Base-by-base conservation (phyloP, 2,113 vertebrate genomes). In the Eulemur macaco region DNA sequence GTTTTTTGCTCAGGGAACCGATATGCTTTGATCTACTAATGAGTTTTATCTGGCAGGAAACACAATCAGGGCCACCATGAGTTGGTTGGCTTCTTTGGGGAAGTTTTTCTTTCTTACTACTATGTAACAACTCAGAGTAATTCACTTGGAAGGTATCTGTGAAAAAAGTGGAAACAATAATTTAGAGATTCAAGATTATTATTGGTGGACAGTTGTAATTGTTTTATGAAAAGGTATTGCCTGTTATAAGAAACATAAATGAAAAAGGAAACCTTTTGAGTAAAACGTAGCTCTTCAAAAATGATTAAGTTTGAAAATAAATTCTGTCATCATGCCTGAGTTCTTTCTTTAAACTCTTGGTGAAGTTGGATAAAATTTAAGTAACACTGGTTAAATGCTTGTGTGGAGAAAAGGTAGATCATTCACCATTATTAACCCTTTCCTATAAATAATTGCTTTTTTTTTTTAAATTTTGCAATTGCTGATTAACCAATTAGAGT, bases 301-400 rank as follows among this genome's bases (percentile, higher is more conserved):
- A n/a, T 69, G 29, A 76, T 63, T 69, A 76, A 45, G 11, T 42
- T 89, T 78, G 58, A 60, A 23, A 60, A 60, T 60, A 60, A 60
- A 60, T 60, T 60, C 23, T 8, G 18, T 54, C 52, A 18, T 25
- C 23, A 21, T 97, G 52, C 23, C 31, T 54, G 63, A 74, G 8
- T 93, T 84, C 9, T 86, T 95, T 69, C 69, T 78, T 93, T 93
- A 91, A 91, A 78, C 17, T 18, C 47, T 76, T 56, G 52, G 42
- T 50, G n/a, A 92, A 56, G 21, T 68, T 69, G 42, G 21, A 77
- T 80, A 78, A 93, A 54, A 63, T 42, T 87, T 95, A 29, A 83
- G 5, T 42, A 73, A 31, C 21, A 60, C 52, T 54, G 37, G 78
- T 64, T 94, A 66, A 91, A 80, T 56, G 5, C 14, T 6, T 94